Base-by-base conservation (phyloP, 2,113 vertebrate genomes). In the Oryzias celebensis region DNA sequence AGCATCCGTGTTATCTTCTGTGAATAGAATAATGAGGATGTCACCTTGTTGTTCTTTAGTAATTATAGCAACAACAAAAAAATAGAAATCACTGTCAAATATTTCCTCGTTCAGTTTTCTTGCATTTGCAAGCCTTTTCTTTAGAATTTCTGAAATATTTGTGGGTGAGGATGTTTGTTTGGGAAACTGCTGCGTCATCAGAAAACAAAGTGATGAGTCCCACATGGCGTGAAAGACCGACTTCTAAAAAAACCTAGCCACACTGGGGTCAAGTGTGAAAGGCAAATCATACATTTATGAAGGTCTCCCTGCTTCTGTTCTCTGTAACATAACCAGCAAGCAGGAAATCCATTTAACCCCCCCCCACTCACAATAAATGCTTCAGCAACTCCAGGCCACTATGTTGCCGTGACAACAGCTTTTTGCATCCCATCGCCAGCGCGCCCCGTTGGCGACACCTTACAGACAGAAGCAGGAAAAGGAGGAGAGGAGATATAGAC, bases 401-500 rank as follows among this genome's bases (percentile, higher is more conserved):
- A 51, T 23, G 86, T 92, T 88, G 65, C 87, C 82, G 71, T 88
- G 88, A 79, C 67, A 63, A 91, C 86, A 18, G 76, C 78, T 80
- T 85, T 64, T 36, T 71, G 79, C 71, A 64, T 65, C 63, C 80
- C 52, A 82, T 75, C 66, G 55, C 79, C 75, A 65, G 20, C 68
- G 77, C 73, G 45, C 61, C 81, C 63, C 3, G 62, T 60, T 68
- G 81, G 79, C 72, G 69, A 28, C 55, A 55, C 78, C 81, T 78
- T 78, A 75, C 72, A 50, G 73, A 66, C 31, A 57, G 54, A 66
- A 22, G 59, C 62, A 72, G 48, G 65, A 62, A 64, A 60, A 69
- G 43, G 54, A 31, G 52, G 71, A 66, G 53, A 44, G 16, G 22
- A 18, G 22, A 50, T 49, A 49, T 48, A 48, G 47, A 50, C 64